Evolutionary conservation across 1,140 invertebrate species (phyloP), one percentile per base, ranked within the genome.

Genomic region (Psix sp.): DNA sequence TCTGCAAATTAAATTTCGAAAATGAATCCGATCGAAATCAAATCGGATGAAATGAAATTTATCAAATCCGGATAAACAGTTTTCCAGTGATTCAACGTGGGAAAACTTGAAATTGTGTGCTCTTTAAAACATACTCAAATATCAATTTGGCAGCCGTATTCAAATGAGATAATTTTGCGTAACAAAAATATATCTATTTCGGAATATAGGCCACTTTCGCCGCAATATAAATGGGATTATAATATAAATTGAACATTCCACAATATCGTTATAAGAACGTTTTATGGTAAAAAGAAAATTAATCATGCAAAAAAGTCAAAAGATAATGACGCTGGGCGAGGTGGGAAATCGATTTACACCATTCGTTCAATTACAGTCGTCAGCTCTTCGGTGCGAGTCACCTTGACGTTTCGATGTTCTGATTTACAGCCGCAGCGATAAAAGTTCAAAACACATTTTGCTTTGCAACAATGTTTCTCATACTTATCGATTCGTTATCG

Each of bases 181-280:
- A 39, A 65, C 13, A 46, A 46, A 65, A 65, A 52, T 51, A 5
- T 29, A 52, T 43, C 31, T 11, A 36, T 9, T 48, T 24, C 11
- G 9, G 20, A 57, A 67, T 67, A 67, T 67, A 35, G 63, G 45
- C 17, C 52, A 67, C 63, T 67, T 67, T 67, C 63, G 24, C 63
- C 15, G 4, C 31, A 29, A 5, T 40, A 9, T 43, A 49, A 51
- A 57, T 42, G 45, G 45, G 38, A 67, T 67, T 56, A 48, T 39
- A 36, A 48, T 67, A 49, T 36, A 38, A 49, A 67, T 29, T 31
- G 20, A 42, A 35, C 42, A 56, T 63, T 63, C 24, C 10, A n/a
- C 13, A 20, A 31, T 42, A 10, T 15, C 36, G 15, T 43, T 16
- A 24, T n/a, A n/a, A n/a, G n/a, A n/a, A n/a, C 17, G 11, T 42